These are phyloP conservation scores for Tetramorium parvispinum DNA, from an alignment of 1,140 invertebrate species.

Conservation along the genomic window DNA sequence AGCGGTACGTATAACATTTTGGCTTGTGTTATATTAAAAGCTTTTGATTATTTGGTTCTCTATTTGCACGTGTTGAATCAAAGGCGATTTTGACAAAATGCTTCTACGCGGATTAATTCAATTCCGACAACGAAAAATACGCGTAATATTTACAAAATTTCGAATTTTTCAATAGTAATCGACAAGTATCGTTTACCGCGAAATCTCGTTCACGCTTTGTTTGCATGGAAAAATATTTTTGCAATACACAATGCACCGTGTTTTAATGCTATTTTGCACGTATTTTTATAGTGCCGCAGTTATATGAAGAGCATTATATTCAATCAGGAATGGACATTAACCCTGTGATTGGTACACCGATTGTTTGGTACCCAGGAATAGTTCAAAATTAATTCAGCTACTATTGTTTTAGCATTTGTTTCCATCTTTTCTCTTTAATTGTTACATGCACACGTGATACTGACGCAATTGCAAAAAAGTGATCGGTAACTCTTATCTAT, in stretches of 20 bases:
- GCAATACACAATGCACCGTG: not conserved
- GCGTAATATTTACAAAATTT: conserved; percentile 48
- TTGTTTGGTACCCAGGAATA: conserved; percentile 4
- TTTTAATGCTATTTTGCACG: conserved; percentile 33
- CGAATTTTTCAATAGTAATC: conserved; percentile 34
- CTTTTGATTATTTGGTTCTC: conserved; percentile 47
- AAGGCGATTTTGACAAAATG: conserved; percentile 42
- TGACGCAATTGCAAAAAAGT: conserved; percentile 29
- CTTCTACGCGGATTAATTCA: conserved; percentile 35
- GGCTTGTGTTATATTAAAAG: conserved; percentile 41
- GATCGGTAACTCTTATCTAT: not conserved
- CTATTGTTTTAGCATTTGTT: not conserved
- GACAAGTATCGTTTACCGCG: conserved; percentile 34
- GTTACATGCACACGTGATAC: conserved; percentile 13
- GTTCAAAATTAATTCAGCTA: conserved; percentile 38
- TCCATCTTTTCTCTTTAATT: conserved; percentile 11
- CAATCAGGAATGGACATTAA: conserved; percentile 42
- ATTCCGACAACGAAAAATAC: conserved; percentile 4
- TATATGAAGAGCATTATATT: conserved; percentile 23
- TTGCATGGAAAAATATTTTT: conserved; percentile 30
- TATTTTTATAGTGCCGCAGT: conserved; percentile 32
- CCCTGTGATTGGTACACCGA: conserved; percentile 13
- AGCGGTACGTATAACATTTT: conserved; percentile 48
- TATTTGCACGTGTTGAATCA: conserved; percentile 34
- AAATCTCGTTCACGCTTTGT: conserved; percentile 41